phyloP scores from a whole-genome alignment of 2,113 vertebrate species.

The Periophthalmodon schlosseri region DNA sequence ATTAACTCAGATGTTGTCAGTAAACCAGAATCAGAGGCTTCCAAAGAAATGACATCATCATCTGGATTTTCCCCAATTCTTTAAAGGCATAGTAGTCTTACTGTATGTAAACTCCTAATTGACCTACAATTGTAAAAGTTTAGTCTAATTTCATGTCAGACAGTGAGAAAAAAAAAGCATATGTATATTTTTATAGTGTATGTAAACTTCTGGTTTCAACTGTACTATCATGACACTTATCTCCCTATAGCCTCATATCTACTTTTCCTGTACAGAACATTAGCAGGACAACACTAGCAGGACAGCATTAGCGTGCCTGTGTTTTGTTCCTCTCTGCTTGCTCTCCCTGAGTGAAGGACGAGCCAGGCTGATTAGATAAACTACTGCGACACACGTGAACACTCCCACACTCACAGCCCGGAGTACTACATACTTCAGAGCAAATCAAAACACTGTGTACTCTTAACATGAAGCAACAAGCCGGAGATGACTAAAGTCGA shows the following conservation, averaged over 20 bases:
- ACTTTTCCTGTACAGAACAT: neutral
- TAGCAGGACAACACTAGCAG: conserved; percentile 12
- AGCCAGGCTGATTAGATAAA: conserved; percentile 74
- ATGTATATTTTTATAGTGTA: too few relatives aligned
- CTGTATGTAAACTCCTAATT: too few relatives aligned
- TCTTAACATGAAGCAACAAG: neutral
- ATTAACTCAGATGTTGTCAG: too few relatives aligned
- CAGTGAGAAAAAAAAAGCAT: too few relatives aligned
- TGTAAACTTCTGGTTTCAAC: too few relatives aligned
- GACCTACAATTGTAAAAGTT: too few relatives aligned
- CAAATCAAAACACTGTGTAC: neutral
- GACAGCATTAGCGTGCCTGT: conserved; percentile 34
- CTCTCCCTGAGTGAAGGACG: conserved; percentile 39
- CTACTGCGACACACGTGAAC: conserved; percentile 42
- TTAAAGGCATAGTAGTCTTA: too few relatives aligned
- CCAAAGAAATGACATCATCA: too few relatives aligned
- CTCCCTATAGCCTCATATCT: neutral
- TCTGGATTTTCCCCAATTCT: too few relatives aligned
- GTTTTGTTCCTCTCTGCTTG: conserved; percentile 53
- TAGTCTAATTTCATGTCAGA: too few relatives aligned
- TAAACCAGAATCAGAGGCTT: too few relatives aligned
- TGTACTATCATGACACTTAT: neutral
- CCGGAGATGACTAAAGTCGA: neutral
- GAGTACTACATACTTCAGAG: neutral
- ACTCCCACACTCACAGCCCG: conserved; percentile 8